Evolutionary conservation across 2,888 invertebrate genomes (phyloP).

Genomic region (Pseudoips prasinana): DNA sequence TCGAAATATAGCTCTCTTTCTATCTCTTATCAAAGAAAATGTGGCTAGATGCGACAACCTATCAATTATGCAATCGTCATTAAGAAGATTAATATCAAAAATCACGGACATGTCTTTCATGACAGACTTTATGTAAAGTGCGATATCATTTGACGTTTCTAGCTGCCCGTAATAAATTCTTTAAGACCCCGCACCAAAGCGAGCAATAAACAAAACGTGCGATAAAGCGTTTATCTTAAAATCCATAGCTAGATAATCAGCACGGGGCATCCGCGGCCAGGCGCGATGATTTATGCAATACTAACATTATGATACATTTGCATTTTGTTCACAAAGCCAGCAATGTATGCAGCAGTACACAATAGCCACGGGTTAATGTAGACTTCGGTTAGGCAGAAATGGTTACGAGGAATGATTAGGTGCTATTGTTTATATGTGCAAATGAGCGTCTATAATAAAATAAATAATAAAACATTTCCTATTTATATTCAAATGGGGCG

Average conservation of each 20-base stretch:
- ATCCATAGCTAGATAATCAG: constrained; percentile 59
- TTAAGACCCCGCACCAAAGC: no score
- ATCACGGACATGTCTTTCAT: no score
- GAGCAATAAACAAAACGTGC: constrained; percentile 25
- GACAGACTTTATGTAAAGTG: no score
- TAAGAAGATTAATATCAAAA: no score
- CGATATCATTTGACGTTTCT: no score
- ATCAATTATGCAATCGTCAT: no score
- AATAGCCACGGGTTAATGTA: constrained; percentile 37
- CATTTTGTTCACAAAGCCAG: constrained; percentile 56
- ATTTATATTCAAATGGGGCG: constrained; percentile 23
- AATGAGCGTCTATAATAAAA: constrained; percentile 33
- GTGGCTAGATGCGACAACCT: no score
- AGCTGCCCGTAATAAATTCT: no score
- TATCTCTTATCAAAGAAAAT: no score
- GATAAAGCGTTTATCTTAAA: constrained; percentile 52
- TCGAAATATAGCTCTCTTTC: no score
- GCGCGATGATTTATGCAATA: constrained; percentile 54
- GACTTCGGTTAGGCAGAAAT: constrained; percentile 35
- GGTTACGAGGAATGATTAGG: constrained; percentile 36
- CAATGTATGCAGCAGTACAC: constrained; percentile 37
- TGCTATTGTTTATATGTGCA: constrained; percentile 38
- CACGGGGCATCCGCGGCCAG: constrained; percentile 47
- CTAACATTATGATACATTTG: constrained; percentile 60
- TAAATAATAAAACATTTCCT: constrained; percentile 33